phyloP scores from a whole-genome alignment of 2,113 vertebrate genomes.

The Mionectes macconnelli region DNA sequence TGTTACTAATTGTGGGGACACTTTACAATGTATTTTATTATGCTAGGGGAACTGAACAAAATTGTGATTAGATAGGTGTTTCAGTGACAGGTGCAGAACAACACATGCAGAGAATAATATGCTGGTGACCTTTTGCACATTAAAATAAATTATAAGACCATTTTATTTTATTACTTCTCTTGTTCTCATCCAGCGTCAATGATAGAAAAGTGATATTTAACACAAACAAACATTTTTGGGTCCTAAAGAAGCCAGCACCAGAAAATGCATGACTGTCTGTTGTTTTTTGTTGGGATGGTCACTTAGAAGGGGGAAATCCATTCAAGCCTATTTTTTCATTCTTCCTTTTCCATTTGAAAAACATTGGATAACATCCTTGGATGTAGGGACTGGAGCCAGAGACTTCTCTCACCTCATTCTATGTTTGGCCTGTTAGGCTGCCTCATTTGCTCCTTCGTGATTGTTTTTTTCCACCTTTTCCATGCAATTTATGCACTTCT shows the following conservation, averaged over 20 bases:
- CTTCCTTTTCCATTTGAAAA: not conserved
- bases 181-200: not conserved
- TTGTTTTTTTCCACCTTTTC: not conserved
- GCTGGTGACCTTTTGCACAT: not conserved
- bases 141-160: not conserved
- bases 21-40: not conserved
- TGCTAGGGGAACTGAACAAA: not conserved
- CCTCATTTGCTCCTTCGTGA: not conserved
- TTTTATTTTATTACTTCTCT: not conserved
- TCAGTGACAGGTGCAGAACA: not conserved
- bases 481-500: not conserved
- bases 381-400: not conserved
- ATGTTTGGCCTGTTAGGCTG: not conserved
- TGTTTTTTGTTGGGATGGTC: not conserved
- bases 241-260: not conserved
- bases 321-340: not conserved
- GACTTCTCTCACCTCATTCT: not conserved
- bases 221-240: not conserved
- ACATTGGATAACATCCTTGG: not conserved
- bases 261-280: not conserved
- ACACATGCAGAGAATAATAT: not conserved
- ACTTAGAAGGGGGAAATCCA: not conserved
- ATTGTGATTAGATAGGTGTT: not conserved
- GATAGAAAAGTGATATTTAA: not conserved
- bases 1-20: not conserved